Evolutionary conservation across 2,888 invertebrate species (phyloP), one percentile per base, ranked within the genome.

Genomic region (Drosophila recens): DNA sequence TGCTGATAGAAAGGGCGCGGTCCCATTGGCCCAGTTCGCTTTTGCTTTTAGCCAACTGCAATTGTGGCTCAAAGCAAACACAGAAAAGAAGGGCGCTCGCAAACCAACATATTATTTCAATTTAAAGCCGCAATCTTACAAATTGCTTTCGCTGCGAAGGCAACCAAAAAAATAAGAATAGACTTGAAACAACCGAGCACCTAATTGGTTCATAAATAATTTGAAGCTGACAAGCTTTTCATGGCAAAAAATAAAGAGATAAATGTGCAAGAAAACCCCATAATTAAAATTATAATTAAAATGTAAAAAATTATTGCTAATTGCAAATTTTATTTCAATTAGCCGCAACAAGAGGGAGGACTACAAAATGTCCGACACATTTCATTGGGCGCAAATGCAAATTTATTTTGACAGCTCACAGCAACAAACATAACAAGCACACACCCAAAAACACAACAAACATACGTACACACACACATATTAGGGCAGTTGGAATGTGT

Each of bases 281-380:
- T 36, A 15, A 43, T 34, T 10, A 11, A 20, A 42, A 51, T 38
- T 27, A 30, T 36, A 59, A 75, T 45, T 20, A 51, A 66, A 67
- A 63, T 49, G 57, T 1, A 52, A 58, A 78, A 70, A 67, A 49
- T 72, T 45, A 58, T 70, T 59, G 72, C 80, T 80, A 80, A 82
- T 80, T 82, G 77, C 88, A 80, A 80, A 85, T 85, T 85, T 80
- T 72, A 88, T 86, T 82, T 82, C 86, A 86, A 82, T 86, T 78
- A 71, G 67, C 4, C 36, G 33, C 48, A 67, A 58, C 46, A 8
- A 38, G 34, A 48, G 65, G 13, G 13, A 33, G 20, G 20, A 43
- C 6, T 46, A 13, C 42, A 27, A 33, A 57, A 43, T 62, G 53
- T 51, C 27, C 46, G 30, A 42, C 54, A 62, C 36, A 53, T 58